Base-by-base conservation (phyloP, 1,140 invertebrate species). In the Drosophila ambigua region DNA sequence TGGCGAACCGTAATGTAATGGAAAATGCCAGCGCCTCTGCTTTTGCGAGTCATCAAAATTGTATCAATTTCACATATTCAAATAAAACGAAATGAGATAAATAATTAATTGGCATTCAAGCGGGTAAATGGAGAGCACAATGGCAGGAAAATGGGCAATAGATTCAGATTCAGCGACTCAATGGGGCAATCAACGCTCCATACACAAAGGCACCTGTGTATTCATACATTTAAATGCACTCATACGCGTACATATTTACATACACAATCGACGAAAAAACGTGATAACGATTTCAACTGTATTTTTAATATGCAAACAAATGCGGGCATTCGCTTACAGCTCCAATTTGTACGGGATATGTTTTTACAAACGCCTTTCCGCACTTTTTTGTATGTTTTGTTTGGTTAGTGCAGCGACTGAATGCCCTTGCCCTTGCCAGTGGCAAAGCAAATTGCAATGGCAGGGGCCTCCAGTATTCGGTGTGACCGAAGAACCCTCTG, bases 81-180 rank as follows among this genome's bases (percentile, higher is more conserved):
- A 83, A 79, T 52, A 63, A 67, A 79, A 64, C 69, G 50, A 68
- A 76, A 65, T 53, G 60, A 63, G 68, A 68, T 67, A 46, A 84
- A 80, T 72, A 82, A 69, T 84, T 76, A 84, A 83, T 67, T 78
- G 58, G 7, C 50, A 50, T 53, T 84, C 57, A 13, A 39, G 11
- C 35, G 35, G 11, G 31, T 11, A 4, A 35, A 35, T 35, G 31
- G 9, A n/a, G 5, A 0, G 4, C 41, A 60, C 68, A 76, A 65
- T 60, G 48, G 48, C 57, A 45, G 49, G 57, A 78, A 41, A 62
- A 35, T 43, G 45, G 44, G 11, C 20, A 39, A 23, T 23, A 15
- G 49, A 73, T 44, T 72, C 52, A 73, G 31, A 35, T 35, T 11
- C 31, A 35, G 31, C 31, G 11, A 35, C 11, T 73, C 58, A 73